Percentiles rank a stretch among this genome's conserved stretches.
Evolutionary conservation across 2,797 vertebrate species (phyloP).

Genomic region (Echiichthys vipera): DNA sequence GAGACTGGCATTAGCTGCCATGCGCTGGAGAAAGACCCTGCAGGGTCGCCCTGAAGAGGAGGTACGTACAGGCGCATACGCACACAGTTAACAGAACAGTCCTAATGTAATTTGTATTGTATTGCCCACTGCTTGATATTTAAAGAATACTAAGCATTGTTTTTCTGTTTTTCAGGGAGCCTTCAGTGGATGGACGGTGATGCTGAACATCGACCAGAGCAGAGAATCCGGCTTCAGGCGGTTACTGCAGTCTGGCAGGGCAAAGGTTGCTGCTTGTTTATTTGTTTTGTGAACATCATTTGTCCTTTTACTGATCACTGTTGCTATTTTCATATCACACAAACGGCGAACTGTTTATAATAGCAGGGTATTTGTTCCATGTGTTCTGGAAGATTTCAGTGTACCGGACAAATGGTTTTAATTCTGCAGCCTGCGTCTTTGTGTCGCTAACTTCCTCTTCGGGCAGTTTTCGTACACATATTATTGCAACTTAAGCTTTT

Average conservation of each 20-base stretch:
- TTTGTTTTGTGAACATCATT: not conserved
- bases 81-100: not conserved
- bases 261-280: constrained; percentile 84
- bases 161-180: constrained; percentile 86
- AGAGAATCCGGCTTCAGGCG: constrained; percentile 96
- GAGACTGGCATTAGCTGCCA: constrained; percentile 91
- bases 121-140: not conserved
- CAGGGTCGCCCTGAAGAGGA: constrained; percentile 77
- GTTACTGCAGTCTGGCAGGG: constrained; percentile 95
- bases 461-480: no score
- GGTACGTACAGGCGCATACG: constrained; percentile 51
- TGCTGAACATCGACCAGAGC: constrained; percentile 93
- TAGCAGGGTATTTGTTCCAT: no score
- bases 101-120: not conserved
- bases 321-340: not conserved
- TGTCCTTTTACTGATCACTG: not conserved
- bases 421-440: no score
- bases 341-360: not conserved
- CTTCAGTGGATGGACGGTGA: constrained; percentile 96
- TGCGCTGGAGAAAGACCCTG: constrained; percentile 95
- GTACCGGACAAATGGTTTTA: no score
- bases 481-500: no score
- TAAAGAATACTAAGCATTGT: not conserved
- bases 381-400: no score
- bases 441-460: no score